These are phyloP conservation scores for Drosophila tristis DNA, from an alignment of 1,140 invertebrate species.

Conservation along the genomic window DNA sequence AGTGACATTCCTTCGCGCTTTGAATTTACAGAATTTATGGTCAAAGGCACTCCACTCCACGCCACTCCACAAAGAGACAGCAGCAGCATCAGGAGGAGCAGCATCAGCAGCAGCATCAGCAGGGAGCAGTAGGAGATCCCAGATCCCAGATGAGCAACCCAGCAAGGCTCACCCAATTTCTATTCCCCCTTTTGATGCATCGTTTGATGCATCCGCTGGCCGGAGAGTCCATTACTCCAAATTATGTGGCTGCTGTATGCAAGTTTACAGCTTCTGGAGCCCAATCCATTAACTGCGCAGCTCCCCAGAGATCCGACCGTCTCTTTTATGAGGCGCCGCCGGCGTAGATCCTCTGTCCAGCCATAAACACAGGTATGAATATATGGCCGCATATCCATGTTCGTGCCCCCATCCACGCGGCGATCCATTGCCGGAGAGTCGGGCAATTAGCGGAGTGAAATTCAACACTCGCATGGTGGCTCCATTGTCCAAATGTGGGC, in stretches of 20 bases:
- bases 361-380: conserved; percentile 41
- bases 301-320: conserved; percentile 16
- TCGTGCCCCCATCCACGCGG: conserved; percentile 22
- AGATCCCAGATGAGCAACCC: neutral
- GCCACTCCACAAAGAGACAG: too few species aligned
- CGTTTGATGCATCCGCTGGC: conserved; percentile 55
- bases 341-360: conserved; percentile 36
- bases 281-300: conserved; percentile 40
- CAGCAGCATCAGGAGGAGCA: too few species aligned
- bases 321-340: conserved; percentile 60
- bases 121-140: conserved; percentile 21
- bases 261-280: conserved; percentile 64
- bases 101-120: too few species aligned
- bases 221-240: conserved; percentile 57
- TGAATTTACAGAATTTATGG: conserved; percentile 82
- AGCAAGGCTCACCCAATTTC: conserved; percentile 33
- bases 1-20: conserved; percentile 82
- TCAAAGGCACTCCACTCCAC: conserved; percentile 56
- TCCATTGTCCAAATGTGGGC: conserved; percentile 71
- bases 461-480: conserved; percentile 73
- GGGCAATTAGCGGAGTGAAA: conserved; percentile 77
- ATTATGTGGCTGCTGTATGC: conserved; percentile 63
- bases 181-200: conserved; percentile 28
- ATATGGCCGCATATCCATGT: conserved; percentile 61
- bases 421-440: conserved; percentile 19